Percentiles rank a stretch among this genome's conserved stretches.
Evolutionary conservation across 2,113 vertebrate genomes (phyloP).

Genomic region (Pseudopodoces humilis): DNA sequence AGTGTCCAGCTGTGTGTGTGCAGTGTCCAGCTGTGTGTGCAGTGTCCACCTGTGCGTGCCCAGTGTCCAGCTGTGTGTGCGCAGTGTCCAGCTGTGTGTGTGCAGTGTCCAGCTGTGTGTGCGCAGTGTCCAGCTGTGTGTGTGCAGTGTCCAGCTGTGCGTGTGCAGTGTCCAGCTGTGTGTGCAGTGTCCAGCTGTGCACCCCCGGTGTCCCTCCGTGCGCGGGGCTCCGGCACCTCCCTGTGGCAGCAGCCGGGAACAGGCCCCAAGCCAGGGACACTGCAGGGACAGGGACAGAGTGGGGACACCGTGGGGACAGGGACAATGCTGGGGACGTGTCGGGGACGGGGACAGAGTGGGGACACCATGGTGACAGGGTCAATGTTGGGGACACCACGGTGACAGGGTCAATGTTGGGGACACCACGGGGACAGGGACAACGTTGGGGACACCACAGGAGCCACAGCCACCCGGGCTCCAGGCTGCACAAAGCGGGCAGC

Average conservation of each 20-base stretch:
- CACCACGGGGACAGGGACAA: background rate
- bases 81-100: too few species aligned
- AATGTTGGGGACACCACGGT: too few species aligned
- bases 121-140: too few species aligned
- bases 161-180: too few species aligned
- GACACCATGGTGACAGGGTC: too few species aligned
- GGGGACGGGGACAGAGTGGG: too few species aligned
- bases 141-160: too few species aligned
- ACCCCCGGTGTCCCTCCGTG: background rate
- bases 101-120: too few species aligned
- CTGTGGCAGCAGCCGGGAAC: slow-evolving; percentile 28
- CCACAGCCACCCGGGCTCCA: rapidly evolving
- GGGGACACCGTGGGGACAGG: background rate
- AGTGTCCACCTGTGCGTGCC: too few species aligned
- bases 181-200: background rate
- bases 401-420: background rate
- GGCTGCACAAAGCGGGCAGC: rapidly evolving
- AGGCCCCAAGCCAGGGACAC: background rate
- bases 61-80: background rate
- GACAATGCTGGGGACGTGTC: background rate
- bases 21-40: too few species aligned
- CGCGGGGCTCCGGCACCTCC: slow-evolving; percentile 2
- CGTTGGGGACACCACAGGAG: background rate
- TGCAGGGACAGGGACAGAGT: background rate
- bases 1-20: too few species aligned